Evolutionary conservation across 1,140 invertebrate genomes (phyloP), one percentile per base, ranked within the genome.

Genomic region (Hermetia illucens): DNA sequence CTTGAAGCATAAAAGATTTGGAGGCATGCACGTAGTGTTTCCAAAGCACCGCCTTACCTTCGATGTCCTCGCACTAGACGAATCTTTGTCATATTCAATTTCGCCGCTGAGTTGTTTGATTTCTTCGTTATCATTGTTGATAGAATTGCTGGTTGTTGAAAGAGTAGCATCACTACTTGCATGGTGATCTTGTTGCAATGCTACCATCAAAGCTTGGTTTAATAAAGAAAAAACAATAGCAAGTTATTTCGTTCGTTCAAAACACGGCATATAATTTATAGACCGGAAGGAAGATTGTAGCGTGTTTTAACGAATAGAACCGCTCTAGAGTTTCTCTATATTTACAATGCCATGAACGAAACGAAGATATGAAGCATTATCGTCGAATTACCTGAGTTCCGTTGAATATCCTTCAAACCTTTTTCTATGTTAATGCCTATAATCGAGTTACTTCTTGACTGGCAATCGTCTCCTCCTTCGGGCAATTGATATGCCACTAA

Each of bases 1-100:
- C 75, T 79, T 78, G 69, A 77, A 77, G 74, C 76, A 79, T 64
- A 77, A 74, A 64, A 77, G 71, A 71, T 64, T 69, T 51, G 71
- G 69, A 65, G 74, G 74, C 75, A 78, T 78, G 76, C 75, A 78
- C 69, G 67, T 58, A 59, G 64, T 60, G 50, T 63, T 61, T 60
- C 58, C 61, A 63, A 61, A 68, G 64, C 69, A 69, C 65, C 69
- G 65, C 66, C 74, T 77, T 77, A 77, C 75, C 74, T 75, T 71
- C 58, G 67, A 56, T 55, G 49, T 47, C 51, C 36, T 44, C 36
- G 40, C 37, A 27, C 37, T 44, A 45, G 45, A 22, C 21, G 54
- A 40, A n/a, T 36, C 32, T 29, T 48, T 50, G 37, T 44, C 42
- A 30, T 38, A 27, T 36, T 46, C 34, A 13, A 27, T 27, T 15